Evolutionary conservation across 2,888 invertebrate genomes (phyloP).

Genomic region (Caenorhabditis macrosperma): DNA sequence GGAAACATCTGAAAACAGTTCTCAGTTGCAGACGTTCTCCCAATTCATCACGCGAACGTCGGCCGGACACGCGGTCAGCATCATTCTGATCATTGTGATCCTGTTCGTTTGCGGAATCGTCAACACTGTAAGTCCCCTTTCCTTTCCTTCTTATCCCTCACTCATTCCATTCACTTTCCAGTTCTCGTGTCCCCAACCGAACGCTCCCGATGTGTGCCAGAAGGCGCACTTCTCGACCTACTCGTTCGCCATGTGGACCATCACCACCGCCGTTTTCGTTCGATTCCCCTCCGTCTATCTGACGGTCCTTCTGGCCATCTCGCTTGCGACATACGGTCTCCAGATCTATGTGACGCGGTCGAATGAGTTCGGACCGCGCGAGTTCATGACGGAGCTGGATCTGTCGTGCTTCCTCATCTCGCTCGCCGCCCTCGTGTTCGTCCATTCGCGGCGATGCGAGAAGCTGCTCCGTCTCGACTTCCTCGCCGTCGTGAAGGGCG

Average conservation of each 20-base stretch:
- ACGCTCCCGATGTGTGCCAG: conserved; percentile 56
- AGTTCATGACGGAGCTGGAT: conserved; percentile 74
- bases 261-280: conserved; percentile 76
- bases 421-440: conserved; percentile 68
- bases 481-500: conserved; percentile 73
- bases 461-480: conserved; percentile 76
- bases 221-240: conserved; percentile 74
- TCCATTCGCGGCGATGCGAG: conserved; percentile 74
- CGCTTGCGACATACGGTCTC: conserved; percentile 67
- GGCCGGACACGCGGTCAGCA: conserved; percentile 76
- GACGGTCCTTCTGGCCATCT: conserved; percentile 50
- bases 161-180: conserved; percentile 35
- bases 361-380: conserved; percentile 61
- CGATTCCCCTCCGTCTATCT: conserved; percentile 62
- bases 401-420: conserved; percentile 70
- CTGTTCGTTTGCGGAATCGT: conserved; percentile 79
- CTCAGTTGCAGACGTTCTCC: conserved; percentile 74
- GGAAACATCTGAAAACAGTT: background rate
- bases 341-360: conserved; percentile 76
- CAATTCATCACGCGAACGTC: conserved; percentile 78
- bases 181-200: conserved; percentile 73
- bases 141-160: background rate
- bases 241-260: conserved; percentile 77
- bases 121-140: conserved; percentile 69
- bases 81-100: conserved; percentile 75